A percentile compares a stretch with the other conserved stretches of the same genome.
Conservation (phyloP, 1,140 invertebrate species). For the Druon quercuslanigerum region DNA sequence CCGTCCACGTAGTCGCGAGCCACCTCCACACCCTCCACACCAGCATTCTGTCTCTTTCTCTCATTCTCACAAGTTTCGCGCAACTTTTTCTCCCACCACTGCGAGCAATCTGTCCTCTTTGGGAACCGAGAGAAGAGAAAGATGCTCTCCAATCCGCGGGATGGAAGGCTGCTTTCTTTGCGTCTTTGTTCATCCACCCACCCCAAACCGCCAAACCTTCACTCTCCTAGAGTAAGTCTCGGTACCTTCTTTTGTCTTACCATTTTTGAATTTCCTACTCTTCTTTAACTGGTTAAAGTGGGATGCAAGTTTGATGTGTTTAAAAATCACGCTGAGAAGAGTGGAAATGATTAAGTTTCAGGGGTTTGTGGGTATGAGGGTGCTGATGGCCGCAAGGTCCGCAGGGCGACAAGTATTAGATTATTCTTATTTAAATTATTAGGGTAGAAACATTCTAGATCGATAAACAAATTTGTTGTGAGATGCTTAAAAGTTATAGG, state of each 20-base stretch:
- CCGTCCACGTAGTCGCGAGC: slow-evolving; percentile 33
- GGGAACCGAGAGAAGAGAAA: slow-evolving; percentile 27
- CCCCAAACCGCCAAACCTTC: not conserved
- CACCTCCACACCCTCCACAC: slow-evolving; percentile 31
- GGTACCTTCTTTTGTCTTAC: slow-evolving; percentile 8
- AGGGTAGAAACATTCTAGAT: too few species aligned
- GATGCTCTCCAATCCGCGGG: slow-evolving; percentile 38
- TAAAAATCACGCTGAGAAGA: not conserved
- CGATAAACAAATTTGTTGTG: too few species aligned
- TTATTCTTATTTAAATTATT: too few species aligned
- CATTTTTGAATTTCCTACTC: slow-evolving; percentile 13
- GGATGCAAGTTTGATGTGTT: not conserved
- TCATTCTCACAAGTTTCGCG: slow-evolving; percentile 58
- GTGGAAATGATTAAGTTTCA: not conserved
- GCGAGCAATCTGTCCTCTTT: slow-evolving; percentile 35
- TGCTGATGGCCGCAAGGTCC: too few species aligned
- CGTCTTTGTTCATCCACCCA: slow-evolving; percentile 25
- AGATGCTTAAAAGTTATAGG: too few species aligned
- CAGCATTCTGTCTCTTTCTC: slow-evolving; percentile 30
- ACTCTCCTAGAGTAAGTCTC: not conserved
- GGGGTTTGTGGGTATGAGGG: too few species aligned
- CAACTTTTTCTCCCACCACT: slow-evolving; percentile 58
- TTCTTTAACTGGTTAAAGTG: not conserved
- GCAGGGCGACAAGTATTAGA: too few species aligned
- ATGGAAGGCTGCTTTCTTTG: slow-evolving; percentile 46